Percentiles rank a stretch among this genome's conserved stretches.
phyloP scores from a whole-genome alignment of 1,140 invertebrate species.

The Yoshiicerus persimilis region DNA sequence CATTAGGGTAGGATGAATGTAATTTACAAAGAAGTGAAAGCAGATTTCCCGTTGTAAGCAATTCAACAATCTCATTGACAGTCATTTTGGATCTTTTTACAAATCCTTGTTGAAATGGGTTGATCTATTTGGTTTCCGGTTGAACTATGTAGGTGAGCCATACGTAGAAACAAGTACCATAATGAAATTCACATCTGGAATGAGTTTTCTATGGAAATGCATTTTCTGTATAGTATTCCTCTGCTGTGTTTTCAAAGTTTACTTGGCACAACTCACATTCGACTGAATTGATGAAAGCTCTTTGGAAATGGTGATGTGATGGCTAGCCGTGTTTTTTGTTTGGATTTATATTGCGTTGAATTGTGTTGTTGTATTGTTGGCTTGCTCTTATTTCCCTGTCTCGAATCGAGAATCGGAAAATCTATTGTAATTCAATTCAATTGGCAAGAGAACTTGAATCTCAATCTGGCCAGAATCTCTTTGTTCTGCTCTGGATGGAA shows the following conservation, averaged over 20 bases:
- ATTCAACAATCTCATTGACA: neutral
- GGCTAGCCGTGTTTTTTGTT: neutral
- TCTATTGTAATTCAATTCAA: constrained; percentile 17
- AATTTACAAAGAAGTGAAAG: neutral
- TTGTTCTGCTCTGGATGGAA: neutral
- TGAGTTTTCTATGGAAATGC: neutral
- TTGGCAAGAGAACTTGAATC: constrained; percentile 9
- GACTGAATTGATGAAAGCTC: neutral
- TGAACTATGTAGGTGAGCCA: neutral
- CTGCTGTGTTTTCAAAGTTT: constrained; percentile 2
- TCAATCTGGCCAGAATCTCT: neutral
- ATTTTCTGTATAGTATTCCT: neutral
- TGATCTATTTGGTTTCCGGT: neutral
- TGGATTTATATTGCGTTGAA: neutral
- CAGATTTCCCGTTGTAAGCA: neutral
- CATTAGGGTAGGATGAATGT: neutral
- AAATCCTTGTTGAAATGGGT: neutral
- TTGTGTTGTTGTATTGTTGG: neutral
- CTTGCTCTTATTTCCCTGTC: neutral
- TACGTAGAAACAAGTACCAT: neutral
- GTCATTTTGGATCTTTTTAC: neutral
- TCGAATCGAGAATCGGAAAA: neutral
- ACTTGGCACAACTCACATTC: neutral
- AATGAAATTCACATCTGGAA: neutral
- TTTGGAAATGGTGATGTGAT: neutral